Evolutionary conservation across 2,888 invertebrate genomes (phyloP).

Genomic region (Physocephala rufipes): DNA sequence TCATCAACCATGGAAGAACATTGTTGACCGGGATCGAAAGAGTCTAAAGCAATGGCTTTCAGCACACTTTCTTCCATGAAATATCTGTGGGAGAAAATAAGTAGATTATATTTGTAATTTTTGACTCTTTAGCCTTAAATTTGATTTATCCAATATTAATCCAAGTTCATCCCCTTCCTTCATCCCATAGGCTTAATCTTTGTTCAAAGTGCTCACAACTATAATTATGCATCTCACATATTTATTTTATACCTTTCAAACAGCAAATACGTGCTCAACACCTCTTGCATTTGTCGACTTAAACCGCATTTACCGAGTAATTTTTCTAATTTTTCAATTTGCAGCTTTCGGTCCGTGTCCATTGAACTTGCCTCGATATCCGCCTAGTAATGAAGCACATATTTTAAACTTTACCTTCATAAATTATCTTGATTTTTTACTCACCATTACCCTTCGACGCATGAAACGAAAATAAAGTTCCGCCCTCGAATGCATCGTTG

Average conservation of each 20-base stretch:
- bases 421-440: conserved; percentile 47
- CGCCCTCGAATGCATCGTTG: conserved; percentile 88
- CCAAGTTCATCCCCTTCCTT: too few relatives aligned
- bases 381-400: conserved; percentile 62
- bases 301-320: conserved; percentile 77
- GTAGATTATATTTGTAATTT: not conserved
- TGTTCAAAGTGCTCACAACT: too few relatives aligned
- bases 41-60: conserved; percentile 87
- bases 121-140: not conserved
- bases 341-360: conserved; percentile 66
- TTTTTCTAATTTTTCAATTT: conserved; percentile 70
- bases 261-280: conserved; percentile 87
- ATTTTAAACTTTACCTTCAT: not conserved
- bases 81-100: conserved; percentile 68
- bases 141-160: not conserved
- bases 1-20: conserved; percentile 96
- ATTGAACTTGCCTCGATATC: conserved; percentile 72
- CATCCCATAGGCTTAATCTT: too few relatives aligned
- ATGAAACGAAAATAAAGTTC: conserved; percentile 92
- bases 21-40: conserved; percentile 75
- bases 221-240: too few relatives aligned
- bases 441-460: conserved; percentile 76
- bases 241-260: conserved; percentile 82
- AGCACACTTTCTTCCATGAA: conserved; percentile 94
- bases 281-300: conserved; percentile 81